A percentile compares a stretch with the other conserved stretches of the same genome.
These are phyloP conservation scores for Nomada hirtipes DNA, from an alignment of 2,888 invertebrate species.

Conservation along the genomic window DNA sequence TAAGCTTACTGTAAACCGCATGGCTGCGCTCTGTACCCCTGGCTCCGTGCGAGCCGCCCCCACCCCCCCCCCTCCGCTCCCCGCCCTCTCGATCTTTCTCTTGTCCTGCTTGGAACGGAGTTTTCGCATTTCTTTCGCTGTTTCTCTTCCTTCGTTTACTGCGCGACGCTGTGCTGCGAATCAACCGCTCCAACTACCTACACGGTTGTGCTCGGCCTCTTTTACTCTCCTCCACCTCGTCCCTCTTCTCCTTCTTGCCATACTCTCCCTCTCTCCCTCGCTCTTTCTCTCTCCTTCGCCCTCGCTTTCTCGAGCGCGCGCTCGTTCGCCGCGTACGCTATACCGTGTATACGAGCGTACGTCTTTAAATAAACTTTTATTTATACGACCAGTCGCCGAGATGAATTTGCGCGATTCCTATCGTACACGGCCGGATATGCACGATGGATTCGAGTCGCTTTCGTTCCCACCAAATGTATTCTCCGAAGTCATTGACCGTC, in stretches of 20 bases:
- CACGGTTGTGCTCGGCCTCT: constrained; percentile 43
- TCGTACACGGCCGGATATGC: constrained; percentile 78
- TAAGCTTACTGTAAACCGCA: constrained; percentile 77
- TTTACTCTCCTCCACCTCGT: constrained; percentile 35
- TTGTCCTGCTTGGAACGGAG: neutral
- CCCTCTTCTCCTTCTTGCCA: neutral
- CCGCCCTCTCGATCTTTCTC: neutral
- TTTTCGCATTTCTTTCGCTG: constrained; percentile 41
- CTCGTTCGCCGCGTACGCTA: constrained; percentile 38
- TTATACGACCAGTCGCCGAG: constrained; percentile 80
- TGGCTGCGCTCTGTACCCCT: constrained; percentile 45
- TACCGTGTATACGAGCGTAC: constrained; percentile 68
- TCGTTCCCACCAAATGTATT: constrained; percentile 72
- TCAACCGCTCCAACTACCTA: constrained; percentile 61
- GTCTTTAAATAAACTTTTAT: constrained; percentile 84
- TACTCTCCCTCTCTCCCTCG: neutral
- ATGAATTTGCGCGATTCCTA: constrained; percentile 80
- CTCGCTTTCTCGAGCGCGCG: constrained; percentile 20
- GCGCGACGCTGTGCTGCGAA: constrained; percentile 41
- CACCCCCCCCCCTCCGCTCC: constrained; percentile 19
- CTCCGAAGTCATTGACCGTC: constrained; percentile 71
- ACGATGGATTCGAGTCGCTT: constrained; percentile 78
- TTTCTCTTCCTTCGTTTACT: constrained; percentile 31
- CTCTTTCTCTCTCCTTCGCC: constrained; percentile 24
- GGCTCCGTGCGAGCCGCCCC: constrained; percentile 1